Evolutionary conservation across 2,888 invertebrate species (phyloP), one percentile per base, ranked within the genome.

Genomic region (Petrolisthes manimaculis): DNA sequence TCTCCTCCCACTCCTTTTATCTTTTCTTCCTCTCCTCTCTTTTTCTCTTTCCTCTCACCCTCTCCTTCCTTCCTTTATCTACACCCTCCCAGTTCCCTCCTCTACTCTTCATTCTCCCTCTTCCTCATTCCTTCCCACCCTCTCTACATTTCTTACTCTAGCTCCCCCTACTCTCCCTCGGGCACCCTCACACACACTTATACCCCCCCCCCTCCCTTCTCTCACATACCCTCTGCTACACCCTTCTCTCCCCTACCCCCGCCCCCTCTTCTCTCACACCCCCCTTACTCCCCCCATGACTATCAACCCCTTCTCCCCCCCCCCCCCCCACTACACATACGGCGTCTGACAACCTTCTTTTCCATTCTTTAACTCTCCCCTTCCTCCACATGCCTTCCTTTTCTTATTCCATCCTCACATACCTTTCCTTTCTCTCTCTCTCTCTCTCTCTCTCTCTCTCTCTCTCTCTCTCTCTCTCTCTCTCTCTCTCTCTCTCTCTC

Each of bases 341-440:
- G n/a, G n/a, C n/a, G n/a, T n/a, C n/a, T n/a, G 21, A 5, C 51
- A 21, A 14, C 77, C 5, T 77, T 6, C 37, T 51, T 14, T 37
- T 55, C 79, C 4, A n/a, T 78, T 21, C 53, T n/a, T 51, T 21
- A 9, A 8, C 37, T 6, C 8, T 21, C 21, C 78, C 14, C 55
- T 18, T n/a, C 78, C 78, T 78, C 78, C 78, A n/a, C 5, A 24
- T 6, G 18, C 78, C n/a, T n/a, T n/a, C n/a, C n/a, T n/a, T n/a
- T n/a, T n/a, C n/a, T n/a, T n/a, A n/a, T n/a, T n/a, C n/a, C n/a
- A 8, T 9, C n/a, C 51, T 9, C 53, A 8, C 53, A 9, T 51
- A 9, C 78, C n/a, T n/a, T 21, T 51, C 21, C 78, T n/a, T 78
- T 51, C 78, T 78, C n/a, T 21, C 21, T 51, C 51, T 79, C 79